Percentiles rank a stretch among this genome's conserved stretches.
These are phyloP conservation scores for Pandemis heparana DNA, from an alignment of 2,888 invertebrate genomes.

Conservation along the genomic window DNA sequence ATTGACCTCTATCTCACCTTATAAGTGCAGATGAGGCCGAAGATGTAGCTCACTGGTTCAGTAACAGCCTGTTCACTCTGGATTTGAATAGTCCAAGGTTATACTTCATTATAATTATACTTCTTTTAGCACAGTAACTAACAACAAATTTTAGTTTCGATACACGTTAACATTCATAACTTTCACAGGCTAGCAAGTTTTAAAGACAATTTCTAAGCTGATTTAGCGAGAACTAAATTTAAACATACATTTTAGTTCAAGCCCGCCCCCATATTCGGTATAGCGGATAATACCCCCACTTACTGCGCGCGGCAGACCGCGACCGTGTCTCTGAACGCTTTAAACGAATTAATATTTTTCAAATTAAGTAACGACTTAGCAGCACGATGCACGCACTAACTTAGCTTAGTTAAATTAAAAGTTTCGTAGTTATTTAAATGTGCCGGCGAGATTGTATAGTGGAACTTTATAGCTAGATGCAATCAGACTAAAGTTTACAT, in stretches of 20 bases:
- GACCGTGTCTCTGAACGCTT: slow-evolving; percentile 32
- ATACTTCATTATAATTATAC: too few relatives aligned
- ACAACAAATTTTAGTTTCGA: background rate
- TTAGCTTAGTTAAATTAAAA: slow-evolving; percentile 32
- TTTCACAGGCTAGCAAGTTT: slow-evolving; percentile 3
- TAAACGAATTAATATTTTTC: slow-evolving; percentile 39
- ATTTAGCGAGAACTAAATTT: slow-evolving; percentile 33
- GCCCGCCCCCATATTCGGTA: slow-evolving; percentile 19
- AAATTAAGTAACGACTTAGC: slow-evolving; percentile 37
- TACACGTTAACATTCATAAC: slow-evolving; percentile 6
- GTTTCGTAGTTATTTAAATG: background rate
- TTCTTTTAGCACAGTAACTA: background rate
- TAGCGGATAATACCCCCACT: slow-evolving; percentile 27
- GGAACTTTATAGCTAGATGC: too few relatives aligned
- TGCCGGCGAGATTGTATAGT: background rate
- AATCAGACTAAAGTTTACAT: too few relatives aligned
- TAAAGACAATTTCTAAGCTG: slow-evolving; percentile 8
- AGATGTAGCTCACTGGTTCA: too few relatives aligned
- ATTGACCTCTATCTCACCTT: too few relatives aligned
- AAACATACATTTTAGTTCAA: slow-evolving; percentile 33
- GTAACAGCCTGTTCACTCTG: too few relatives aligned
- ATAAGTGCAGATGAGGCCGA: too few relatives aligned
- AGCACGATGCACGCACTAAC: slow-evolving; percentile 15
- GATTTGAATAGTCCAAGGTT: too few relatives aligned
- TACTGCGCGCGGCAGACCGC: slow-evolving; percentile 11